These are phyloP conservation scores for Montipora foliosa DNA, from an alignment of 64 coral and sea anemone species.

Conservation along the genomic window DNA sequence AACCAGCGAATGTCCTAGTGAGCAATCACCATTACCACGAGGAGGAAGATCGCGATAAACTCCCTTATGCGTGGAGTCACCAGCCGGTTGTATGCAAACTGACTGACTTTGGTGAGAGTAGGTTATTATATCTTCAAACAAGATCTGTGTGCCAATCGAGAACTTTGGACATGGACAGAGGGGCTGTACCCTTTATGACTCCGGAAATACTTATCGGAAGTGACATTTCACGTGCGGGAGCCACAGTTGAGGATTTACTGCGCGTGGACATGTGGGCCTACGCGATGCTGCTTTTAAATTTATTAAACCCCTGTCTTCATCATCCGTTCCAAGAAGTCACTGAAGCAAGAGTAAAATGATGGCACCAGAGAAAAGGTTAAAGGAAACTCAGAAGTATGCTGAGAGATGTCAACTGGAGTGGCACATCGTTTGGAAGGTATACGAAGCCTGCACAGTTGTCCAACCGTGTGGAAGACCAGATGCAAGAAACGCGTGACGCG, in stretches of 20 bases:
- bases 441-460: conserved; percentile 1
- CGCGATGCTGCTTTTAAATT: conserved; percentile 51
- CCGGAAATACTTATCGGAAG: too few species aligned
- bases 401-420: conserved; percentile 14
- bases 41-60: too few species aligned
- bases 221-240: background rate
- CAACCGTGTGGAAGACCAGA: conserved; percentile 33
- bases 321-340: conserved; percentile 26
- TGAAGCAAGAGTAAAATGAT: conserved; percentile 14
- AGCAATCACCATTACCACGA: too few species aligned
- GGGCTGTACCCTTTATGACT: too few species aligned
- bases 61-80: too few species aligned
- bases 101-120: too few species aligned
- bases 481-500: background rate
- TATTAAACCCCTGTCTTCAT: conserved; percentile 36
- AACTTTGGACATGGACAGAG: too few species aligned
- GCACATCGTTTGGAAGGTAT: conserved; percentile 34
- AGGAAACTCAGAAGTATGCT: conserved; percentile 29
- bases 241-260: conserved; percentile 24
- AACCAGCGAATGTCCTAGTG: too few species aligned
- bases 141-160: too few species aligned
- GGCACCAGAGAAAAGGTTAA: conserved; percentile 33
- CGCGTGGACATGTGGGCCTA: conserved; percentile 57
- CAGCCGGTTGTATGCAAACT: too few species aligned
- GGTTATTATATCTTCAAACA: too few species aligned